These are phyloP conservation scores for Paramormyrops kingsleyae DNA, from an alignment of 2,113 vertebrate genomes.

Conservation along the genomic window DNA sequence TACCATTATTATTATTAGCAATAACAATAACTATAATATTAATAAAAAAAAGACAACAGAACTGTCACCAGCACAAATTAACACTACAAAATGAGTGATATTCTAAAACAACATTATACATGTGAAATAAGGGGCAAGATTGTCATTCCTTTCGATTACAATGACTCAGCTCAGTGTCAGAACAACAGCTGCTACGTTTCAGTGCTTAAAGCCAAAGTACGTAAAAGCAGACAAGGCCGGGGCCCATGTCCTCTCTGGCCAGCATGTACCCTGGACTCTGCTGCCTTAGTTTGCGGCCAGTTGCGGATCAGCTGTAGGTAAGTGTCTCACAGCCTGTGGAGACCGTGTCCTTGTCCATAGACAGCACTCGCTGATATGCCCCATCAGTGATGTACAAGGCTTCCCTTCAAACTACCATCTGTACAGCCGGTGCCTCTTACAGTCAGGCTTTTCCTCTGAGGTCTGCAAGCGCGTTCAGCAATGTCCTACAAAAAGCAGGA, in stretches of 20 bases:
- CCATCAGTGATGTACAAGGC: neutral
- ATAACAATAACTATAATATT: slow-evolving; percentile 48
- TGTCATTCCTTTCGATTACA: slow-evolving; percentile 56
- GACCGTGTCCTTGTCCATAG: neutral
- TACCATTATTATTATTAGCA: slow-evolving; percentile 39
- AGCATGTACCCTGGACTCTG: neutral
- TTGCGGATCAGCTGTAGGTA: neutral
- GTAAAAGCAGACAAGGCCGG: neutral
- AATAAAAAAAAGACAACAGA: slow-evolving; percentile 75
- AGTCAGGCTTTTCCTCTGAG: neutral
- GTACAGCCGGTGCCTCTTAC: neutral
- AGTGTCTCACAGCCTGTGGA: neutral
- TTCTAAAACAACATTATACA: slow-evolving; percentile 70
- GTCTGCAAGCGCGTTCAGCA: neutral
- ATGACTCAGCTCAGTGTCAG: slow-evolving; percentile 32
- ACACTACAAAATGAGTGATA: slow-evolving; percentile 76
- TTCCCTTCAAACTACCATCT: neutral
- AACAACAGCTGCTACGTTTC: slow-evolving; percentile 9
- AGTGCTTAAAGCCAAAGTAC: neutral
- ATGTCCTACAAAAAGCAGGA: neutral
- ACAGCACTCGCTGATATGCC: neutral
- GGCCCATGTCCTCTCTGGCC: neutral
- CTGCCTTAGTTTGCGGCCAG: neutral
- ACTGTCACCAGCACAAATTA: slow-evolving; percentile 84
- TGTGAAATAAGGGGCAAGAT: slow-evolving; percentile 64